phyloP scores from a whole-genome alignment of 2,888 invertebrate genomes.

The Melipona bicolor region DNA sequence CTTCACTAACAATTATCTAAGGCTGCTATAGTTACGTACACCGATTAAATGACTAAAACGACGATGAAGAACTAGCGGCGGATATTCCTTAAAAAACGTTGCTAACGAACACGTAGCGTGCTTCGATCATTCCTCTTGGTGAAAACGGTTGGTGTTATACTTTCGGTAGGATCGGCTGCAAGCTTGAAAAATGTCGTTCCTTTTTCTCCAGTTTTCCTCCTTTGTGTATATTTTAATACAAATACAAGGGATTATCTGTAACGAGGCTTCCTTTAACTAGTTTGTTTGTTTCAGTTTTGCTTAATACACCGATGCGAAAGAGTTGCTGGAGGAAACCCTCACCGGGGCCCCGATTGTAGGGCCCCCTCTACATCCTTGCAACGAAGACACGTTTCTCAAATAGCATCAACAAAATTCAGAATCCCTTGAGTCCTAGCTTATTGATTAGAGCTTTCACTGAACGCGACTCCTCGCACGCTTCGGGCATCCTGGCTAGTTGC shows the following conservation, averaged over 20 bases:
- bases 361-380: conserved; percentile 73
- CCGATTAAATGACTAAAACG: conserved; percentile 15
- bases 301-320: not conserved
- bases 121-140: not conserved
- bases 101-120: conserved; percentile 16
- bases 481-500: conserved; percentile 53
- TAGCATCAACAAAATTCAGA: conserved; percentile 56
- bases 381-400: conserved; percentile 41
- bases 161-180: not conserved
- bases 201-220: not conserved
- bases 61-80: conserved; percentile 1
- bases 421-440: conserved; percentile 56
- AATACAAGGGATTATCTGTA: not conserved
- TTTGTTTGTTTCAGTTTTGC: not conserved
- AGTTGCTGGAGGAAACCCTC: conserved; percentile 60
- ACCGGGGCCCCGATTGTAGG: conserved; percentile 68
- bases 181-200: not conserved
- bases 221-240: not conserved
- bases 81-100: conserved; percentile 3
- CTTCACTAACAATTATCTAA: conserved; percentile 36
- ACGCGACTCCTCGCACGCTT: conserved; percentile 52
- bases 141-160: not conserved
- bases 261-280: not conserved
- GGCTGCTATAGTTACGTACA: conserved; percentile 11
- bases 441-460: conserved; percentile 65